Evolutionary conservation across 1,140 invertebrate genomes (phyloP).

Genomic region (Heliothis subflexa): DNA sequence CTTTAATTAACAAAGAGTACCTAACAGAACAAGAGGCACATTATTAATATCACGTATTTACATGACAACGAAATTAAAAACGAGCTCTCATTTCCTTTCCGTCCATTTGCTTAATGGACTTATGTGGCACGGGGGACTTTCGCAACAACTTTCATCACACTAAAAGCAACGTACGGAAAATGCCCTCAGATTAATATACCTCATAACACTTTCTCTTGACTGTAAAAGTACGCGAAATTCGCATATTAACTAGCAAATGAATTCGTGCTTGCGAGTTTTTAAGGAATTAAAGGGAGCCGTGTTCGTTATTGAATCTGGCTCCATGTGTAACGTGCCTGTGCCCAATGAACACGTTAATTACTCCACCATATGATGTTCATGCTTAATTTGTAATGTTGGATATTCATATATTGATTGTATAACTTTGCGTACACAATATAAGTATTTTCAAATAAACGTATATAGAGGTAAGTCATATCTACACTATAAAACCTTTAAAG

Average conservation of each 20-base stretch:
- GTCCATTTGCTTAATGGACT: constrained; percentile 84
- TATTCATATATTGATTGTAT: too few relatives aligned
- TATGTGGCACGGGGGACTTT: constrained; percentile 80
- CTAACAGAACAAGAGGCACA: constrained; percentile 55
- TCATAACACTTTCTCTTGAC: constrained; percentile 50
- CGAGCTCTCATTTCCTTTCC: constrained; percentile 77
- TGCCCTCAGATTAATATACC: constrained; percentile 79
- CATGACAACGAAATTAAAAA: constrained; percentile 83
- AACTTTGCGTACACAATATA: too few relatives aligned
- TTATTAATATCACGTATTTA: constrained; percentile 75
- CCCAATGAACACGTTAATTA: not conserved
- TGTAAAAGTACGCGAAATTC: constrained; percentile 47
- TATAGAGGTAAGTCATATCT: too few relatives aligned
- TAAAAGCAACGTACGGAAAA: constrained; percentile 82
- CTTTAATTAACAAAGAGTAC: constrained; percentile 60
- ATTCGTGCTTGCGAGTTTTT: not conserved
- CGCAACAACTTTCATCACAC: constrained; percentile 81
- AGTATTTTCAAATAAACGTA: too few relatives aligned
- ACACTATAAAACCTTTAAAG: not conserved
- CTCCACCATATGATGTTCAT: too few relatives aligned
- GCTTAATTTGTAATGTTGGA: too few relatives aligned
- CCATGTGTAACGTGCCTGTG: not conserved
- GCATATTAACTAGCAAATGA: constrained; percentile 14
- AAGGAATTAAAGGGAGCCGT: constrained; percentile 2
- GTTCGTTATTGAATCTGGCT: not conserved